Percentiles rank a stretch among this genome's conserved stretches.
Conservation (phyloP, 1,140 invertebrate genomes). For the Drosophila takahashii region DNA sequence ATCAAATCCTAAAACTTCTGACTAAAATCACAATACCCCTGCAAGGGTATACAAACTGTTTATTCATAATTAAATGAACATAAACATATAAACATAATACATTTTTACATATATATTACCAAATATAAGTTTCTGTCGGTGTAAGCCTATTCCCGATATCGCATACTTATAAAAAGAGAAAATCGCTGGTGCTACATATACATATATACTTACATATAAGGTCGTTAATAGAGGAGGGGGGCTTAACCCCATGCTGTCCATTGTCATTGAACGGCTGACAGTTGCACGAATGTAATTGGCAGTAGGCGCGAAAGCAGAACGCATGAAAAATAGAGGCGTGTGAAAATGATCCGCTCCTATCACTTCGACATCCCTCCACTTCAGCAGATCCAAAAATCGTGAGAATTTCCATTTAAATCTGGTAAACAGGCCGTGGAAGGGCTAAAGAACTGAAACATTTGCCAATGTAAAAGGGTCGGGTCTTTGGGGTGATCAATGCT, state of each 20-base stretch:
- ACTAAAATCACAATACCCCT: too few species aligned
- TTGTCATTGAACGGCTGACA: slow-evolving; percentile 59
- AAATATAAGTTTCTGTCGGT: slow-evolving; percentile 26
- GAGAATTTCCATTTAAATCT: slow-evolving; percentile 47
- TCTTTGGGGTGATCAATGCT: slow-evolving; percentile 35
- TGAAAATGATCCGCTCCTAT: slow-evolving; percentile 56
- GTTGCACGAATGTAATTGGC: slow-evolving; percentile 64
- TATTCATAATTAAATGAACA: too few species aligned
- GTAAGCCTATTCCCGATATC: slow-evolving; percentile 10
- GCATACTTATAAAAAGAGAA: slow-evolving; percentile 11
- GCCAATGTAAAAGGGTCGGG: slow-evolving; percentile 2
- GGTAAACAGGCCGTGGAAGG: neutral
- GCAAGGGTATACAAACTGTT: too few species aligned
- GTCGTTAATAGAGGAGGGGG: neutral
- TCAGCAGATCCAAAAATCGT: slow-evolving; percentile 15
- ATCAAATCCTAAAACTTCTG: too few species aligned
- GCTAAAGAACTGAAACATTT: slow-evolving; percentile 1
- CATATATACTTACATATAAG: neutral
- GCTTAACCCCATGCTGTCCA: slow-evolving; percentile 57
- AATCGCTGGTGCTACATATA: slow-evolving; percentile 26
- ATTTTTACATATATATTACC: too few species aligned
- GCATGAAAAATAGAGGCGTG: slow-evolving; percentile 64
- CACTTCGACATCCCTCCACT: slow-evolving; percentile 9
- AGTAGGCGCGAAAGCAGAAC: slow-evolving; percentile 62
- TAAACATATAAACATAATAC: too few species aligned